Conservation (phyloP, 2,888 invertebrate genomes). For the Copidosoma aretas region DNA sequence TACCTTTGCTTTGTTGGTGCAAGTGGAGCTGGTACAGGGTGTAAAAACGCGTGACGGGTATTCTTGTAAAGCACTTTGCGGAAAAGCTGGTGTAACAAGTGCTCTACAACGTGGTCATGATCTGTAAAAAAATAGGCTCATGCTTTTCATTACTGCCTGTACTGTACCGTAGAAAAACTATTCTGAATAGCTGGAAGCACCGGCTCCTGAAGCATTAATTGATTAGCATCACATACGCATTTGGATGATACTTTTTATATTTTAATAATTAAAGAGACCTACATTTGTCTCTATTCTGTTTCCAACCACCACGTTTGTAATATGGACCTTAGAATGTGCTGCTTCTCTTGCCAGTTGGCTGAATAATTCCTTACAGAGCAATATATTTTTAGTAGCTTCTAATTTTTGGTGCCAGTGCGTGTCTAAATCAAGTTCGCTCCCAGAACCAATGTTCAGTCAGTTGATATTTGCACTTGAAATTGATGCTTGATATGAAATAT, state of each 20-base stretch:
- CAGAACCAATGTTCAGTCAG: constrained; percentile 76
- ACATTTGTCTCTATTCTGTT: constrained; percentile 96
- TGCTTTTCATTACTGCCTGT: constrained; percentile 69
- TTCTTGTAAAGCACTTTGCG: constrained; percentile 92
- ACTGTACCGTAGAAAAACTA: constrained; percentile 90
- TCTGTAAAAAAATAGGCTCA: constrained; percentile 72
- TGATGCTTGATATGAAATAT: constrained; percentile 80
- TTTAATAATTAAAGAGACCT: constrained; percentile 40
- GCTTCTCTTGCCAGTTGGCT: constrained; percentile 94
- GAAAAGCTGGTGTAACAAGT: constrained; percentile 91
- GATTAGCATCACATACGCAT: too few species aligned
- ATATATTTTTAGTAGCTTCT: constrained; percentile 96
- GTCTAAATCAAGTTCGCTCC: constrained; percentile 73
- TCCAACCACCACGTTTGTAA: constrained; percentile 96
- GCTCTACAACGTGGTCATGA: constrained; percentile 96
- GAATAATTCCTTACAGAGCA: constrained; percentile 96
- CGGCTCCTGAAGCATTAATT: constrained; percentile 60
- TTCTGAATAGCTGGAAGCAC: constrained; percentile 89
- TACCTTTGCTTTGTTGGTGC: constrained; percentile 92
- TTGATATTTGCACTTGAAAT: constrained; percentile 84
- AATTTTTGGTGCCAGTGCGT: constrained; percentile 94
- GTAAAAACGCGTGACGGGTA: constrained; percentile 92
- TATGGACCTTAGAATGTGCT: constrained; percentile 88
- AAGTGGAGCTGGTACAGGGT: constrained; percentile 91
- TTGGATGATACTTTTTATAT: too few species aligned